Evolutionary conservation across 2,888 invertebrate species (phyloP), one percentile per base, ranked within the genome.

Genomic region (Pimpla rufipes): DNA sequence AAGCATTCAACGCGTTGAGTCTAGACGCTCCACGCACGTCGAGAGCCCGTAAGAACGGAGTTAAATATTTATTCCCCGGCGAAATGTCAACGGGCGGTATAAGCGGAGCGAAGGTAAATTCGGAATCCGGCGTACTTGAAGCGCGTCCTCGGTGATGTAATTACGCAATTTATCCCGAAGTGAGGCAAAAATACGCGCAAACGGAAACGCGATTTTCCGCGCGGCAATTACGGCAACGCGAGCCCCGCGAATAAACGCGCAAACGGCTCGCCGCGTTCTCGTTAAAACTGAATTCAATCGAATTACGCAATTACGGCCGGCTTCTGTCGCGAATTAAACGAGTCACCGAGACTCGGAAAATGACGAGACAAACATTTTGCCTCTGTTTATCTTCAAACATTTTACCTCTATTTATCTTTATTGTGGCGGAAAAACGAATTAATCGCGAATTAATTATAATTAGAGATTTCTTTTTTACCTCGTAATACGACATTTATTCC

Each of bases 281-380:
- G 45, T 47, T 47, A 47, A 47, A 47, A 47, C n/a, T 47, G 13
- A 47, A n/a, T 47, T n/a, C 6, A 7, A 16, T 18, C 6, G 3
- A 47, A 47, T 16, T 47, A 47, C n/a, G n/a, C n/a, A 47, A 5
- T 7, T 47, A 4, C 45, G 11, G 13, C n/a, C n/a, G 11, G 13
- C 13, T 47, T 13, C 5, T 47, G 5, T n/a, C n/a, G 45, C n/a
- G 3, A 45, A 45, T 11, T n/a, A 47, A 47, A 2, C n/a, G 4
- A n/a, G 5, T n/a, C n/a, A 47, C 45, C n/a, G 45, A n/a, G 45
- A 47, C n/a, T n/a, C n/a, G 45, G 45, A 47, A 47, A n/a, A 47
- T 47, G 11, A n/a, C 2, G 45, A 47, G 5, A 47, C n/a, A 5
- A n/a, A 47, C n/a, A n/a, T 47, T 47, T 47, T n/a, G 3, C 29